Evolutionary conservation across 2,113 vertebrate species (phyloP), one percentile per base, ranked within the genome.

Genomic region (Panurus biarmicus): DNA sequence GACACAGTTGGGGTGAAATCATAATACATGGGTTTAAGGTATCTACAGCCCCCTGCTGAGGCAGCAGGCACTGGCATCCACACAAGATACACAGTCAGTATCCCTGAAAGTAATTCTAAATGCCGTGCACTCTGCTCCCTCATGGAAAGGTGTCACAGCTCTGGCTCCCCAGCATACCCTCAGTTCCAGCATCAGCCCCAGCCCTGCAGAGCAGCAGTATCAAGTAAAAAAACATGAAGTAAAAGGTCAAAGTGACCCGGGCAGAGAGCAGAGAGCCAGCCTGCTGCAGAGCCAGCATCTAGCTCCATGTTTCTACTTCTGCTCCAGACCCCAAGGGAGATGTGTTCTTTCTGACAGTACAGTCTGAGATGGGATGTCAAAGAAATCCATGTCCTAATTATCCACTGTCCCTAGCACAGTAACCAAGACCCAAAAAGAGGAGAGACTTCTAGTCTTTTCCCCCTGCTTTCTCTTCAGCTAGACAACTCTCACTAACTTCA

Each of bases 381-480:
- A 58, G 73, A 93, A 91, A 94, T 61, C 35, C 48, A 36, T 22
- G 33, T 60, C 66, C 67, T 79, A 83, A 90, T 57, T 88, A 80
- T 40, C 44, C 83, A 48, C 24, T 36, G 20, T 61, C 24, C 58
- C 71, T 36, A 51, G 40, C 71, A 83, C n/a, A 79, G 50, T 36
- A 76, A 83, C 65, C 42, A 85, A 56, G 29, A 54, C 12, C 40
- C 15, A 2, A 7, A 42, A 45, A 45, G 47, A 14, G 15, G 11
- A 36, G 11, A 81, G 1, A 71, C 17, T 51, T 67, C 29, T 17
- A 11, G 7, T 76, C 12, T 14, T 53, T 4, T 14, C 4, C 3
- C 3, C 2, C 2, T 60, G 2, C 16, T 7, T 77, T 61, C 44
- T 64, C 48, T 42, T 44, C 26, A 75, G 15, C 11, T 53, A 33